Evolutionary conservation across 2,797 vertebrate species (phyloP).

Genomic region (Fratercula arctica): DNA sequence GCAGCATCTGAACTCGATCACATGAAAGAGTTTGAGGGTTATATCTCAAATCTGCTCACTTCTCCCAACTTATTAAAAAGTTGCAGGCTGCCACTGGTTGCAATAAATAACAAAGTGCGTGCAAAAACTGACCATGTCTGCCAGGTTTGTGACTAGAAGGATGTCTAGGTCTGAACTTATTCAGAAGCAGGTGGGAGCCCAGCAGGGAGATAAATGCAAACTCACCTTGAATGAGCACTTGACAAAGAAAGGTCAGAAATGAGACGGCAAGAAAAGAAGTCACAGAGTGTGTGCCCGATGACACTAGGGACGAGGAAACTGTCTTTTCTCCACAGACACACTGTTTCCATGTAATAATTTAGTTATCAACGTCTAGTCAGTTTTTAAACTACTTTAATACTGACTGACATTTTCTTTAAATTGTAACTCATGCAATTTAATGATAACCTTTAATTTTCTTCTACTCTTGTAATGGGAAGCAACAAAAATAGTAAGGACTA

Average conservation of each 20-base stretch:
- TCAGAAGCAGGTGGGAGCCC: slow-evolving; percentile 67
- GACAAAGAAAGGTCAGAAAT: slow-evolving; percentile 68
- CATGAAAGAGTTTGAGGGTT: not conserved
- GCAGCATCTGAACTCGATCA: not conserved
- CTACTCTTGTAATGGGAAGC: not conserved
- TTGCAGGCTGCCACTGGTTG: not conserved
- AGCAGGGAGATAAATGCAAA: slow-evolving; percentile 71
- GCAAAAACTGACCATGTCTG: not conserved
- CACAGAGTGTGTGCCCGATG: slow-evolving; percentile 39
- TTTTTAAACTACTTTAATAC: not conserved
- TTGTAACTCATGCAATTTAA: not conserved
- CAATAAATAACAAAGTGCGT: not conserved
- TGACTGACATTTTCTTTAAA: slow-evolving; percentile 43
- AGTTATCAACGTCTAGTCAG: slow-evolving; percentile 56
- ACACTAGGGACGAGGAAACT: slow-evolving; percentile 19
- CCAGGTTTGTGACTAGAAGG: not conserved
- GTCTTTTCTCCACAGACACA: slow-evolving; percentile 2
- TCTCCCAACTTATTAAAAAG: not conserved
- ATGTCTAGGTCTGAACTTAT: not conserved
- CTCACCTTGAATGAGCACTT: slow-evolving; percentile 42
- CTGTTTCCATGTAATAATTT: slow-evolving; percentile 70
- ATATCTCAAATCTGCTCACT: not conserved
- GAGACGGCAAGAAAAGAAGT: slow-evolving; percentile 4
- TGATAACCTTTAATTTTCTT: slow-evolving; percentile 39
- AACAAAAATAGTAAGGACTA: not conserved